phyloP scores from a whole-genome alignment of 1,140 invertebrate genomes.

The Diplogasteroides magnus region DNA sequence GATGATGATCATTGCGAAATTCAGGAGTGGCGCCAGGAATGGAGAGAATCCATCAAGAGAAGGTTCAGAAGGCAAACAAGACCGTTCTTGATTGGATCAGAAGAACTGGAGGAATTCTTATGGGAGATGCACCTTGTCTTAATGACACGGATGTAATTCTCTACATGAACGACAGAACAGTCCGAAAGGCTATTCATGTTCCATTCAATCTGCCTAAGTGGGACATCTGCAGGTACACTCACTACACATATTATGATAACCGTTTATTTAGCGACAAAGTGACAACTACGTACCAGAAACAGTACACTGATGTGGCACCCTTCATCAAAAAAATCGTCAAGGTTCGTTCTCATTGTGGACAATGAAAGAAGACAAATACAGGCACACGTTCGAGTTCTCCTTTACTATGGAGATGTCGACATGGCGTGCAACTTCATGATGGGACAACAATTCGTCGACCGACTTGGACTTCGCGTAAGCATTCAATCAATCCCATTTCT shows the following conservation, averaged over 20 bases:
- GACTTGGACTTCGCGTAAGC: conserved; percentile 40
- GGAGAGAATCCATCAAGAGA: not conserved
- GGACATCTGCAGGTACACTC: conserved; percentile 44
- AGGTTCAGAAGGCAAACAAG: not conserved
- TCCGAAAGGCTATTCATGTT: conserved; percentile 51
- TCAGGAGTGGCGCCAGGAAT: not conserved
- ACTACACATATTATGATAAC: conserved; percentile 1
- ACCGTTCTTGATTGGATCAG: not conserved
- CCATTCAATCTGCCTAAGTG: conserved; percentile 46
- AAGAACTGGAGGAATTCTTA: conserved; percentile 7
- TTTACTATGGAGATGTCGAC: conserved; percentile 64
- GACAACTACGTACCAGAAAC: conserved; percentile 46
- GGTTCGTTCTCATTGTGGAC: not conserved
- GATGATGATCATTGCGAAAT: not conserved
- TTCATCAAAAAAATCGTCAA: conserved; percentile 54
- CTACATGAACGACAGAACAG: conserved; percentile 49
- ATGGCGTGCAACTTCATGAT: conserved; percentile 62
- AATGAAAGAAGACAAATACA: too few relatives aligned
- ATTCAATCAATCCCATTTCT: conserved; percentile 13
- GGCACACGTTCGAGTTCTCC: conserved; percentile 56
- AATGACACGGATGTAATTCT: conserved; percentile 50
- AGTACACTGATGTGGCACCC: conserved; percentile 49
- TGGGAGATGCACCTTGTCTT: conserved; percentile 46
- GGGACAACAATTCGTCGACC: conserved; percentile 48
- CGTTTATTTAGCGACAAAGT: conserved; percentile 48